phyloP scores from a whole-genome alignment of 2,113 vertebrate genomes.

The Hoplias malabaricus region DNA sequence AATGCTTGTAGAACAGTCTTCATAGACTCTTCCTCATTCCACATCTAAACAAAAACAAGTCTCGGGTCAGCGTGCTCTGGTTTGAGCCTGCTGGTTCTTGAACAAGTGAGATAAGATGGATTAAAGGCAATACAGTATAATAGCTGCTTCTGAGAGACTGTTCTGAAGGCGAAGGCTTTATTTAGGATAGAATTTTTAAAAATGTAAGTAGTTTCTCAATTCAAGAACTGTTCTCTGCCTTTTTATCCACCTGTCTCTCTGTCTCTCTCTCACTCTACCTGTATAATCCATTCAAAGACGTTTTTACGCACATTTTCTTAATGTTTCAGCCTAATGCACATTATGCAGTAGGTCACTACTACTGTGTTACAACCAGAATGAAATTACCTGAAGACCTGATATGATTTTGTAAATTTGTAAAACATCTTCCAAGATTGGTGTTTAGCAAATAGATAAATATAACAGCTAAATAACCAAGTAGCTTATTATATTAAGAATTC shows the following conservation, averaged over 20 bases:
- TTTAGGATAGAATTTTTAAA: neutral
- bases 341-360: too few relatives aligned
- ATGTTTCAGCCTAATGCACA: too few relatives aligned
- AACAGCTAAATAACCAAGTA: too few relatives aligned
- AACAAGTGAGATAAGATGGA: neutral
- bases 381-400: neutral
- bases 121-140: too few relatives aligned
- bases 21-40: conserved; percentile 9
- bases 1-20: neutral
- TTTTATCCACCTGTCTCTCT: neutral
- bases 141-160: too few relatives aligned
- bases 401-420: neutral
- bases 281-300: neutral
- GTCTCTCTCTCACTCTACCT: neutral
- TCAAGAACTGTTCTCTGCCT: neutral
- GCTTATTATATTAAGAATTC: neutral
- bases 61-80: too few relatives aligned
- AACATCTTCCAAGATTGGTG: too few relatives aligned
- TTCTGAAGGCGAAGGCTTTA: neutral
- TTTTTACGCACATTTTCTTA: neutral
- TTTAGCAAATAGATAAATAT: too few relatives aligned
- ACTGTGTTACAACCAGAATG: too few relatives aligned
- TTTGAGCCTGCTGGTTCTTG: neutral
- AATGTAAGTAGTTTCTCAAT: neutral
- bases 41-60: neutral